phyloP scores from a whole-genome alignment of 1,140 invertebrate genomes.

The Ptiloglossa arizonensis region DNA sequence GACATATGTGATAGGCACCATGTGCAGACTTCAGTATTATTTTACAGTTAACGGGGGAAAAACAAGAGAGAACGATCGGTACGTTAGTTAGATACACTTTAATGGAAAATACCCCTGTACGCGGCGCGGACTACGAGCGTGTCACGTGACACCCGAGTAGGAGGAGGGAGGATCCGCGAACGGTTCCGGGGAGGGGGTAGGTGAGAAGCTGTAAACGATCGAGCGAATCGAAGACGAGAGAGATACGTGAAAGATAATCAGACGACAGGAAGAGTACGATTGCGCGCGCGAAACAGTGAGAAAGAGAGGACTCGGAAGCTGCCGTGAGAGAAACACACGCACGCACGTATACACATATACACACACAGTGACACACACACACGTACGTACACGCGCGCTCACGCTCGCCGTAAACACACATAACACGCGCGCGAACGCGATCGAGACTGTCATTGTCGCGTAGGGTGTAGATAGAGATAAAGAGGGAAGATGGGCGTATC shows the following conservation, averaged over 20 bases:
- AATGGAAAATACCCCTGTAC: slow-evolving; percentile 39
- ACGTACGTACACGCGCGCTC: background rate
- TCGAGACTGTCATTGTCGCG: slow-evolving; percentile 54
- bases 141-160: too few relatives aligned
- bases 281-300: slow-evolving; percentile 47
- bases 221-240: background rate
- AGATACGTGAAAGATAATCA: background rate
- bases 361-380: slow-evolving; percentile 26
- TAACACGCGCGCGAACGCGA: background rate
- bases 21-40: slow-evolving; percentile 82
- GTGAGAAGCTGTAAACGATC: background rate
- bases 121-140: too few relatives aligned
- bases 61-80: slow-evolving; percentile 58
- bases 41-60: slow-evolving; percentile 74
- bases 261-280: slow-evolving; percentile 6
- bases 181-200: background rate
- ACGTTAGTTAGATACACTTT: slow-evolving; percentile 68
- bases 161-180: background rate
- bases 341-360: background rate
- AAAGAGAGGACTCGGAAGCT: slow-evolving; percentile 44
- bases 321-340: slow-evolving; percentile 17
- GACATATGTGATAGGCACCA: slow-evolving; percentile 82
- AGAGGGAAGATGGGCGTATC: slow-evolving; percentile 41
- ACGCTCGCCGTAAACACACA: too few relatives aligned
- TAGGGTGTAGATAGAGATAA: slow-evolving; percentile 27